Base-by-base conservation (phyloP, 2,888 invertebrate genomes). In the Nesidiocoris tenuis region DNA sequence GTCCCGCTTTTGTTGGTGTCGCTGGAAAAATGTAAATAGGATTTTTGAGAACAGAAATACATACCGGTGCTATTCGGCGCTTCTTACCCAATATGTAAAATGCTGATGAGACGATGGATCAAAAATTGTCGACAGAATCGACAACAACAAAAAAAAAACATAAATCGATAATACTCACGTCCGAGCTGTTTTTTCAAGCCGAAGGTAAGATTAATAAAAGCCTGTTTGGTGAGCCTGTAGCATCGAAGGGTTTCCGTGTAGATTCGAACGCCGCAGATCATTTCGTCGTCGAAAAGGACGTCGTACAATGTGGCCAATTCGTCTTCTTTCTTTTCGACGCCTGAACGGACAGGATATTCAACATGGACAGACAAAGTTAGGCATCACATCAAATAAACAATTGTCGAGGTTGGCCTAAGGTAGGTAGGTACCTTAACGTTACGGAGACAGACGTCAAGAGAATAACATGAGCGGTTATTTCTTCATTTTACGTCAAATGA, bases 241-340 rank as follows among this genome's bases (percentile, higher is more conserved):
- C 72, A 72, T n/a, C 72, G 25, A 25, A 23, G n/a, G 63, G 61
- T 64, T 22, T 72, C 72, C 22, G 72, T 72, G 22, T 39, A 72
- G 3, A 72, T 5, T 21, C 17, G 39, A 19, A 72, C 19, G 19
- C 72, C 72, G 39, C 72, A 61, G 63, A 55, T n/a, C 3, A 72
- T 63, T 39, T 72, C 72, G 3, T 64, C 63, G 56, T 72, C 72
- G 21, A 72, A 63, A 12, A 72, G 55, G 2, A 61, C 22, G 72
- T 72, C 72, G 63, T 72, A 72, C 16, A 72, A 63, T 17, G 72
- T 72, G 1, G 72, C 61, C 54, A 72, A 55, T 72, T 72, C 72
- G 22, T 72, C 72, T 9, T 63, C 63, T 16, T 55, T 61, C 23
- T 61, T 72, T 54, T 72, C 72, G 19, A 72, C 63, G 63, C 72